Conservation (phyloP, 2,888 invertebrate genomes). For the Nycteola revayana region DNA sequence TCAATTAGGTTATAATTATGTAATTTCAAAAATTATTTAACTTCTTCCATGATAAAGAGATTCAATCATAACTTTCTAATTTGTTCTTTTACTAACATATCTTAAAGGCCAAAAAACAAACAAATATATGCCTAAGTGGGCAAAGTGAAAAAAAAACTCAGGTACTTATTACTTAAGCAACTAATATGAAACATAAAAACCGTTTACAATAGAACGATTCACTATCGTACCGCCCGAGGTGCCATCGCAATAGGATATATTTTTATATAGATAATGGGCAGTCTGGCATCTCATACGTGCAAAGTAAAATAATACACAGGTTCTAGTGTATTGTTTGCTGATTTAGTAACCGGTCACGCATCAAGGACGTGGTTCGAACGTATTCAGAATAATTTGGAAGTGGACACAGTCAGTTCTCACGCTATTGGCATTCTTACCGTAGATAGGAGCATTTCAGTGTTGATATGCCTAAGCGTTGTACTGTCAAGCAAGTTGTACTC, state of each 20-base stretch:
- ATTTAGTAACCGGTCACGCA: slow-evolving; percentile 68
- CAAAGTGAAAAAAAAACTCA: too few relatives aligned
- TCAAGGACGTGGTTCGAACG: slow-evolving; percentile 75
- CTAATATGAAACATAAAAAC: too few relatives aligned
- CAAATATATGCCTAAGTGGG: too few relatives aligned
- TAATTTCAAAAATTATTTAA: too few relatives aligned
- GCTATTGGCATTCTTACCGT: slow-evolving; percentile 61
- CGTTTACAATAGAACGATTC: slow-evolving; percentile 20
- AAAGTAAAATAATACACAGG: slow-evolving; percentile 50
- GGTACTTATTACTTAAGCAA: background rate
- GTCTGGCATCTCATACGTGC: slow-evolving; percentile 50
- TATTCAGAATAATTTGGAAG: slow-evolving; percentile 72
- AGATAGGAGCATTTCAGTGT: slow-evolving; percentile 41
- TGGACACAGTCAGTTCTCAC: slow-evolving; percentile 69
- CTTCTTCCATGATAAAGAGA: too few relatives aligned
- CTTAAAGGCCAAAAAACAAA: too few relatives aligned
- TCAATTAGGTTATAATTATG: too few relatives aligned
- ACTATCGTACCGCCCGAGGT: slow-evolving; percentile 11
- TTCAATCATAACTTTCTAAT: too few relatives aligned
- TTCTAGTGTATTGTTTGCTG: slow-evolving; percentile 47
- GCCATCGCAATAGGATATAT: slow-evolving; percentile 25
- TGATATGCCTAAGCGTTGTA: too few relatives aligned
- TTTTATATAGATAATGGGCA: slow-evolving; percentile 34
- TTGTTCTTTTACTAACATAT: too few relatives aligned
- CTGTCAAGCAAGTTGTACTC: too few relatives aligned